phyloP scores from a whole-genome alignment of 2,888 invertebrate genomes.

The Parnassius glacialis region DNA sequence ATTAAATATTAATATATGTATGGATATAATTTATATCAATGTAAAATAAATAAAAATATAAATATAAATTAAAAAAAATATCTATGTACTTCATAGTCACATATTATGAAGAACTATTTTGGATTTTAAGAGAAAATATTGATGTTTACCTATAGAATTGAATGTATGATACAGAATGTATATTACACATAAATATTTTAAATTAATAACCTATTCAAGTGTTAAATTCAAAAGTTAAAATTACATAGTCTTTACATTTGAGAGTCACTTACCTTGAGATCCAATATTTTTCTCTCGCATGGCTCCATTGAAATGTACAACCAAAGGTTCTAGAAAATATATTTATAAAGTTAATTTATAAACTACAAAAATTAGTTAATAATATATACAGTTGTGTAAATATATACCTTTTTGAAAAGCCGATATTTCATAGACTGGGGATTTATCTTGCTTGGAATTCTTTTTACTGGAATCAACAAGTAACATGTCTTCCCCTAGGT shows the following conservation, averaged over 20 bases:
- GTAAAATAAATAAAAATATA: too few species aligned
- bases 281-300: conserved; percentile 55
- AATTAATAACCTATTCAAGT: too few species aligned
- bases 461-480: conserved; percentile 67
- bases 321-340: conserved; percentile 55
- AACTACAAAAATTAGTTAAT: not conserved
- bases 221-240: too few species aligned
- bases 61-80: too few species aligned
- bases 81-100: too few species aligned
- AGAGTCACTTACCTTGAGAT: conserved; percentile 53
- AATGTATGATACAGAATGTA: too few species aligned
- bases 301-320: conserved; percentile 71
- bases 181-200: too few species aligned
- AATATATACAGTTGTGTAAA: not conserved
- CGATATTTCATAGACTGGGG: conserved; percentile 45
- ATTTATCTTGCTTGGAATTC: conserved; percentile 46
- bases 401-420: conserved; percentile 57
- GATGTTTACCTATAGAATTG: too few species aligned
- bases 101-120: too few species aligned
- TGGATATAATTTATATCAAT: too few species aligned
- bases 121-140: too few species aligned
- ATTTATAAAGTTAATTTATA: conserved; percentile 11
- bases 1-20: too few species aligned
- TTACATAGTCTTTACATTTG: not conserved
- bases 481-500: conserved; percentile 66